These are phyloP conservation scores for Palythoa grandiflora DNA, from an alignment of 92 coral and sea anemone genomes.

Conservation along the genomic window DNA sequence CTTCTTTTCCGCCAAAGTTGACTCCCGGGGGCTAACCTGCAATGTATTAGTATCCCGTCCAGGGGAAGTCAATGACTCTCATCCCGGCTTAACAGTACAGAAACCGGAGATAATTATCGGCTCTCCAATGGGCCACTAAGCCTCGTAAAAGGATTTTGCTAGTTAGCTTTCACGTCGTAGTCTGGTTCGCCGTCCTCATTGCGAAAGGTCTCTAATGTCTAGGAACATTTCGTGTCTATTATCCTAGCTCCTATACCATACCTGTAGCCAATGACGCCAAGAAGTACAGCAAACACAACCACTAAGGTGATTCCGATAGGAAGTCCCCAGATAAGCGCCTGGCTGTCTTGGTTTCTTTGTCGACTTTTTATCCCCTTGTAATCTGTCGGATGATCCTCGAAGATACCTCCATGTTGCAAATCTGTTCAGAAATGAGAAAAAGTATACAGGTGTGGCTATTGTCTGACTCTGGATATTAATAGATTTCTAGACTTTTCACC, in stretches of 20 bases:
- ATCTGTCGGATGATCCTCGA: neutral
- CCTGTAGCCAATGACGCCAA: constrained; percentile 30
- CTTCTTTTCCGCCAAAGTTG: too few species aligned
- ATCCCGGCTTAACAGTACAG: too few species aligned
- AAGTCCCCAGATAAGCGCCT: constrained; percentile 9
- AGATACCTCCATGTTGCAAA: neutral
- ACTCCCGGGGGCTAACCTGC: too few species aligned
- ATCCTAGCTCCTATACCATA: neutral
- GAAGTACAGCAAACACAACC: neutral
- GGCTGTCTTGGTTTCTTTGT: neutral
- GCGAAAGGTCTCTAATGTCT: too few species aligned
- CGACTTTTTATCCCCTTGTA: neutral
- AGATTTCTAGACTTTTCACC: neutral
- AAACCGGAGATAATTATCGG: too few species aligned
- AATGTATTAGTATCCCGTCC: too few species aligned
- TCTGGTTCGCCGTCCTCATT: too few species aligned
- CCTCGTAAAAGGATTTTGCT: too few species aligned
- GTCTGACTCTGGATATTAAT: neutral
- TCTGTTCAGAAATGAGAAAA: neutral
- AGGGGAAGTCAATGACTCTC: too few species aligned
- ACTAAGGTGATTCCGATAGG: constrained; percentile 13
- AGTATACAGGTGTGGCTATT: neutral
- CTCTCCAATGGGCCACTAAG: too few species aligned
- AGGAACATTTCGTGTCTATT: too few species aligned
- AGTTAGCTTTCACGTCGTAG: too few species aligned